A percentile compares a stretch with the other conserved stretches of the same genome.
These are phyloP conservation scores for Cremastinae sp. DNA, from an alignment of 2,888 invertebrate species.

Conservation along the genomic window DNA sequence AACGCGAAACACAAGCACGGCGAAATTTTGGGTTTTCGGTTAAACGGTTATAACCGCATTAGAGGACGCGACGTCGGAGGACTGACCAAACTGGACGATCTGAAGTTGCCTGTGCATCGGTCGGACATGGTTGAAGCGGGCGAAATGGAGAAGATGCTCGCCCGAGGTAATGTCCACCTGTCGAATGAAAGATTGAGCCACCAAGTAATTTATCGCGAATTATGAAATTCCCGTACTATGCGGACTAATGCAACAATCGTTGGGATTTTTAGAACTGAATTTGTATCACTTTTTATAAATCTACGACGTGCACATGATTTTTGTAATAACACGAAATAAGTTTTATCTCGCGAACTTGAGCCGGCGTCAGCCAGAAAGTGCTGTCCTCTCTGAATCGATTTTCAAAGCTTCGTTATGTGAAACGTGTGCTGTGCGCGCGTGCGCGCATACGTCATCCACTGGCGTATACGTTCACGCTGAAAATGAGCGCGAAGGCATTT, in stretches of 20 bases:
- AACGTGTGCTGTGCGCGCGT: conserved; percentile 25
- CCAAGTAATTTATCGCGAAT: no score
- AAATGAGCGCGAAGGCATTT: conserved; percentile 31
- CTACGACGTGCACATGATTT: conserved; percentile 7
- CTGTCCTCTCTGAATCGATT: conserved; percentile 42
- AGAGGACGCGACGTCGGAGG: conserved; percentile 69
- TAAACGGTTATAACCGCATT: conserved; percentile 70
- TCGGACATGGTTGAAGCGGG: conserved; percentile 38
- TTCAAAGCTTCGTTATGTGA: conserved; percentile 16
- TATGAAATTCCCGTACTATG: no score
- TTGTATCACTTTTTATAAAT: no score
- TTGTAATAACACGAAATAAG: neutral
- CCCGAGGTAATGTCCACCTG: conserved; percentile 57
- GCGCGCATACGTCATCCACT: conserved; percentile 7
- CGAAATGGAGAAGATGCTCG: conserved; percentile 23
- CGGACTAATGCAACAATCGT: no score
- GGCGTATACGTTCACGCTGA: conserved; percentile 8
- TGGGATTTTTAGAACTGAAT: no score
- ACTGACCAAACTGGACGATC: conserved; percentile 51
- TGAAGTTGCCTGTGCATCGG: conserved; percentile 68
- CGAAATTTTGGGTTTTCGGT: conserved; percentile 43
- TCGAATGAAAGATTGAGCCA: conserved; percentile 44
- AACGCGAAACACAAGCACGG: neutral
- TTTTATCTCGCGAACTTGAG: conserved; percentile 16
- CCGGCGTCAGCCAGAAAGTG: conserved; percentile 34